phyloP scores from a whole-genome alignment of 1,140 invertebrate genomes.

The Trichonephila clavipes region DNA sequence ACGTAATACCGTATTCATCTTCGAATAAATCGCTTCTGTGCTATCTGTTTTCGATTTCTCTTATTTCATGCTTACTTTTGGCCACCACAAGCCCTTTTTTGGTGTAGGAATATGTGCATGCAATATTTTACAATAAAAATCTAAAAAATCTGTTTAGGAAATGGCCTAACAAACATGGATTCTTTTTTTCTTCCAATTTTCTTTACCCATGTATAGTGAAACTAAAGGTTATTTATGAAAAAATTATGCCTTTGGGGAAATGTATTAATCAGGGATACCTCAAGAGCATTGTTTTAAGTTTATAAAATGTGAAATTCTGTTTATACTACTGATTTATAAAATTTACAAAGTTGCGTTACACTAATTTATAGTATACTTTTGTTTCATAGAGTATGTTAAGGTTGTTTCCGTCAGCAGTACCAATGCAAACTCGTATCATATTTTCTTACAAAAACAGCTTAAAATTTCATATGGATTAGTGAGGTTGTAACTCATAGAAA shows the following conservation, averaged over 20 bases:
- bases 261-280: no score
- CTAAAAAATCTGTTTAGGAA: slow-evolving; percentile 14
- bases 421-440: no score
- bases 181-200: neutral
- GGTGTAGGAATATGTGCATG: slow-evolving; percentile 24
- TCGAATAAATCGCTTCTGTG: slow-evolving; percentile 60
- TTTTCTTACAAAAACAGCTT: no score
- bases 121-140: slow-evolving; percentile 8
- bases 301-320: no score
- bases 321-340: no score
- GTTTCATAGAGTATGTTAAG: no score
- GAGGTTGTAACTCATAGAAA: no score
- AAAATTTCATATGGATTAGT: no score
- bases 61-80: neutral
- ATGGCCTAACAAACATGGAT: neutral
- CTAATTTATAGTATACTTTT: no score
- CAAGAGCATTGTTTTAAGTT: no score
- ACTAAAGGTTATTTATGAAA: neutral
- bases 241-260: neutral
- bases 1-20: slow-evolving; percentile 73
- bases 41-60: slow-evolving; percentile 54
- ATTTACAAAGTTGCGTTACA: no score
- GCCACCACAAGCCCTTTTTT: slow-evolving; percentile 9
- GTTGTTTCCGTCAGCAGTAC: no score
- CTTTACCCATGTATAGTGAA: neutral